A percentile compares a stretch with the other conserved stretches of the same genome.
Evolutionary conservation across 2,888 invertebrate genomes (phyloP).

Genomic region (Stenichneumon culpator): DNA sequence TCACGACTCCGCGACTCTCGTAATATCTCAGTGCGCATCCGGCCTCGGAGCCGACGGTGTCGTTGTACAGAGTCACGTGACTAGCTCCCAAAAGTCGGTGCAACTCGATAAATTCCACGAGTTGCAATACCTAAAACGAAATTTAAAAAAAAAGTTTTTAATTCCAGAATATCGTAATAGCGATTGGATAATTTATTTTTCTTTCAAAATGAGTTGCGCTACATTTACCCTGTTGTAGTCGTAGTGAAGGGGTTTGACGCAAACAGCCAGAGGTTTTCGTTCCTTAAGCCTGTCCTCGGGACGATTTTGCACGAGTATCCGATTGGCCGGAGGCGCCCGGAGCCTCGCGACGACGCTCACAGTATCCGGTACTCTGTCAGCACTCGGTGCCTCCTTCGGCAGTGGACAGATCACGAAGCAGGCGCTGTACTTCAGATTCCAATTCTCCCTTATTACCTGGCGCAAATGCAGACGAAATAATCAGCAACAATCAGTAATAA

Average conservation of each 20-base stretch:
- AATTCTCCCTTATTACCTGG: slow-evolving; percentile 95
- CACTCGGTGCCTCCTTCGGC: slow-evolving; percentile 87
- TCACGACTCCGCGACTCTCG: slow-evolving; percentile 88
- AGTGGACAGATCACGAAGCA: slow-evolving; percentile 95
- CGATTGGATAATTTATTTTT: not conserved
- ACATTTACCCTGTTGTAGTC: slow-evolving; percentile 90
- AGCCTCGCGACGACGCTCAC: slow-evolving; percentile 90
- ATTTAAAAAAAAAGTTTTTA: not conserved
- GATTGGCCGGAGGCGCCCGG: slow-evolving; percentile 88
- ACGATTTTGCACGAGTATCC: slow-evolving; percentile 88
- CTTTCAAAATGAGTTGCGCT: not conserved
- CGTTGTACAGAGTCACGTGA: slow-evolving; percentile 96
- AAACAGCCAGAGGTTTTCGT: slow-evolving; percentile 90
- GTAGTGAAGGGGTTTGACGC: slow-evolving; percentile 96
- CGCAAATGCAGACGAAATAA: slow-evolving; percentile 32
- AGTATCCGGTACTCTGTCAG: slow-evolving; percentile 88
- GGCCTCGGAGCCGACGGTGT: slow-evolving; percentile 93
- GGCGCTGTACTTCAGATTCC: slow-evolving; percentile 97
- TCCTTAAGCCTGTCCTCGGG: slow-evolving; percentile 85
- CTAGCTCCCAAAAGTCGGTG: slow-evolving; percentile 93
- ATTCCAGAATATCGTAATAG: not conserved
- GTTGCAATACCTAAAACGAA: slow-evolving; percentile 89
- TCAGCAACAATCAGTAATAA: not conserved
- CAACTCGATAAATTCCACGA: slow-evolving; percentile 96
- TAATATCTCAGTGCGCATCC: slow-evolving; percentile 92